Conservation (phyloP, 2,113 vertebrate species). For the Carassius auratus region DNA sequence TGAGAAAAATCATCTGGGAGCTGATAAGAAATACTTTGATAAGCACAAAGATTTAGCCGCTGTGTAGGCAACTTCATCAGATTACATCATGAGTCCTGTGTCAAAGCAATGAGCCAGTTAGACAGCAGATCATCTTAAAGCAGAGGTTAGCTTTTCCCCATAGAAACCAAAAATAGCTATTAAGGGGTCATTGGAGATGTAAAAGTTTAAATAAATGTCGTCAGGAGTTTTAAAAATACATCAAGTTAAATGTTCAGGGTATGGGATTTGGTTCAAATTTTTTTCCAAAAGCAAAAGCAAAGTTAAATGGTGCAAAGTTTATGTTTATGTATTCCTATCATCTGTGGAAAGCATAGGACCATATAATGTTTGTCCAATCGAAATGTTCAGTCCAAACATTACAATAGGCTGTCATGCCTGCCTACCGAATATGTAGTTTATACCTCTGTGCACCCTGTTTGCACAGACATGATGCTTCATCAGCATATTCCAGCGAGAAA, state of each 20-base stretch:
- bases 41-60: background rate
- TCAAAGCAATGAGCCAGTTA: background rate
- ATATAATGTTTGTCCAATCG: no score
- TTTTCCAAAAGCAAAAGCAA: no score
- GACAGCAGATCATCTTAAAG: conserved; percentile 1
- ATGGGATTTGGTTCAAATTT: no score
- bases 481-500: no score
- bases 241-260: background rate
- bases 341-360: no score
- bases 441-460: no score
- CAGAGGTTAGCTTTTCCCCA: background rate
- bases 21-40: conserved; percentile 31
- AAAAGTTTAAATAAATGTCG: background rate
- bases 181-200: background rate
- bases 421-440: no score
- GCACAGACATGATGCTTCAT: no score
- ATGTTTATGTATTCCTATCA: no score
- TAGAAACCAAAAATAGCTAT: background rate
- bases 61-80: conserved; percentile 9
- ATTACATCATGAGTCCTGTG: conserved; percentile 10
- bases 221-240: background rate
- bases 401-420: no score
- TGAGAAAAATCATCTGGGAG: background rate
- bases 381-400: no score
- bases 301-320: no score